Evolutionary conservation across 1,140 invertebrate genomes (phyloP), one percentile per base, ranked within the genome.

Genomic region (Ylistrum balloti): DNA sequence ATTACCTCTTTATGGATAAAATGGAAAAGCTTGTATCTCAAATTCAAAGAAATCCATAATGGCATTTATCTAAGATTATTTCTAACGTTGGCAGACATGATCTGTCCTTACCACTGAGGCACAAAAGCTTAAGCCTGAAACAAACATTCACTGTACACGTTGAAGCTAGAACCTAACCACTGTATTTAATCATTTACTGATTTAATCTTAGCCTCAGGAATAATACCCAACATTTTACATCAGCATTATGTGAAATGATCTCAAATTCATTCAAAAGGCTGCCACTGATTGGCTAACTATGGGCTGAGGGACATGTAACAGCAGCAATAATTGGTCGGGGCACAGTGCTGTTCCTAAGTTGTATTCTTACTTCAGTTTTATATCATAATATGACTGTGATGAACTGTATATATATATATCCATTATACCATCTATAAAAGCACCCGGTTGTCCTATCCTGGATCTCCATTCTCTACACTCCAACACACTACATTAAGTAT

Each of bases 281-380:
- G 56, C 56, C 56, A 74, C 28, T 74, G 56, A 74, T 74, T 74
- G 56, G 56, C 56, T 74, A 74, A 74, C 15, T 74, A 74, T n/a
- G 17, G 22, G 22, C 11, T 28, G n/a, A 28, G 56, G 9, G 0
- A 74, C 56, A 28, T 1, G 56, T 74, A 28, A 74, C 22, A 74
- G n/a, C 56, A 5, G 9, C 22, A 74, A 22, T 74, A n/a, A 74
- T 74, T 74, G 56, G 56, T 74, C 56, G 56, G 56, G 56, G 22
- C 56, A 74, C 22, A 74, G 56, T 74, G 28, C 56, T 74, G 56
- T 74, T 74, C 56, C 22, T 28, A 28, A 74, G 17, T 74, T 11
- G 56, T 38, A 7, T 38, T 38, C 13, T 38, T 13, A 38, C 35
- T 7, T 38, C 35, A 38, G 35, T 38, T 38, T 38, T 38, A 38